phyloP scores from a whole-genome alignment of 1,140 invertebrate genomes.

The Bombyx mandarina region DNA sequence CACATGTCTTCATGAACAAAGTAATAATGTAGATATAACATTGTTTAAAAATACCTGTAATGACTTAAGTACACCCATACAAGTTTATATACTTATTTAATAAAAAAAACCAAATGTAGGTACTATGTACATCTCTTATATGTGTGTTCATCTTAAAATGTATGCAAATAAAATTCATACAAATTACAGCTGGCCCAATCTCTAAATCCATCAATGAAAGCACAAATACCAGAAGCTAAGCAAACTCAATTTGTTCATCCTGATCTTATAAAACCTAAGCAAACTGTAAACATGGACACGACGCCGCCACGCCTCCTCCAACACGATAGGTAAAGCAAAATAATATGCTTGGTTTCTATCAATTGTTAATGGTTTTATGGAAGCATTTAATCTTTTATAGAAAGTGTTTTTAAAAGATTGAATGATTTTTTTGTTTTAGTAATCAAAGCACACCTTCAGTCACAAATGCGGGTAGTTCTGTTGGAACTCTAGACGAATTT shows the following conservation, averaged over 20 bases:
- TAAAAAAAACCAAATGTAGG: no score
- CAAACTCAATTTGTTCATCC: conserved; percentile 50
- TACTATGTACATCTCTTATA: conserved; percentile 7
- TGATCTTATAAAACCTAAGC: conserved; percentile 38
- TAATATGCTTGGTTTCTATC: no score
- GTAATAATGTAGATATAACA: no score
- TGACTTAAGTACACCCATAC: no score
- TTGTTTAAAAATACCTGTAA: no score
- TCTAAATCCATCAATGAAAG: conserved; percentile 30
- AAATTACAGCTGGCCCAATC: conserved; percentile 42
- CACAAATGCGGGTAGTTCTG: conserved; percentile 29
- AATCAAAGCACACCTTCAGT: conserved; percentile 32
- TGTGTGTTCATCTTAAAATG: conserved; percentile 18
- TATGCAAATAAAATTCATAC: conserved; percentile 1
- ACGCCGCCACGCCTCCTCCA: conserved; percentile 30
- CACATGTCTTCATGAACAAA: no score
- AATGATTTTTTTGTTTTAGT: conserved; percentile 16
- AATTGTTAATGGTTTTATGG: no score
- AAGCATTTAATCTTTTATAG: no score
- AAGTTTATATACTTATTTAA: no score
- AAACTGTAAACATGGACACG: conserved; percentile 42
- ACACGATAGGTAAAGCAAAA: conserved; percentile 26
- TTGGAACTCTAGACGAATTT: conserved; percentile 85
- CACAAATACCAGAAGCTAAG: conserved; percentile 19
- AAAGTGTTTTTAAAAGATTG: neutral